phyloP scores from a whole-genome alignment of 2,113 vertebrate genomes.

The Cryptomyrus ogoouensis region DNA sequence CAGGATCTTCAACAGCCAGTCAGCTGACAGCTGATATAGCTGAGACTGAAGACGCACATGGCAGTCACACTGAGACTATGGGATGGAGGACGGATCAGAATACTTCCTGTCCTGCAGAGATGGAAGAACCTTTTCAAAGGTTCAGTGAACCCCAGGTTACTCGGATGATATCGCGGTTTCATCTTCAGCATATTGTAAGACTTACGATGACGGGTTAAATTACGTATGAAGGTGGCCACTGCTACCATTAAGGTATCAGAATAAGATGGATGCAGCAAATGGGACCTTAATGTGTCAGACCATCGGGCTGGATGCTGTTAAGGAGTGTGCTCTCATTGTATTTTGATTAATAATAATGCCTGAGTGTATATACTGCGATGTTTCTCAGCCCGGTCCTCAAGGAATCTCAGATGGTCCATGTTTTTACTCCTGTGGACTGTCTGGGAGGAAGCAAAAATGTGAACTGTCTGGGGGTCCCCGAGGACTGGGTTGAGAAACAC shows the following conservation, averaged over 20 bases:
- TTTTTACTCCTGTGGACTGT: neutral
- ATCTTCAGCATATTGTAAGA: neutral
- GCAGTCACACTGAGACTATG: neutral
- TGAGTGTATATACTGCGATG: neutral
- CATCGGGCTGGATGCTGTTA: neutral
- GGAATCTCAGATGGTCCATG: neutral
- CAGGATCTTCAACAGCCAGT: slow-evolving; percentile 68
- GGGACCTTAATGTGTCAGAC: neutral
- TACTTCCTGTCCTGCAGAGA: neutral
- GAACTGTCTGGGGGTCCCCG: neutral
- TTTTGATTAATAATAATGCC: neutral
- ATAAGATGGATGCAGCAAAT: neutral
- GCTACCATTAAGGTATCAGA: neutral
- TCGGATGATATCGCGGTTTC: neutral
- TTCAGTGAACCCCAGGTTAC: neutral
- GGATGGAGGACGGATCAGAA: neutral
- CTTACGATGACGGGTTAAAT: neutral
- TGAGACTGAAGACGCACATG: neutral
- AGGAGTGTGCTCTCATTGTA: neutral
- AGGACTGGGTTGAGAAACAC: neutral
- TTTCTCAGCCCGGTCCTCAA: neutral
- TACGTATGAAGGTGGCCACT: neutral
- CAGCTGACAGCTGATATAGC: slow-evolving; percentile 19
- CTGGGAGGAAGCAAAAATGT: neutral
- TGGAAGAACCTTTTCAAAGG: neutral